phyloP scores from a whole-genome alignment of 1,140 invertebrate species.

The Vanessa atalanta region DNA sequence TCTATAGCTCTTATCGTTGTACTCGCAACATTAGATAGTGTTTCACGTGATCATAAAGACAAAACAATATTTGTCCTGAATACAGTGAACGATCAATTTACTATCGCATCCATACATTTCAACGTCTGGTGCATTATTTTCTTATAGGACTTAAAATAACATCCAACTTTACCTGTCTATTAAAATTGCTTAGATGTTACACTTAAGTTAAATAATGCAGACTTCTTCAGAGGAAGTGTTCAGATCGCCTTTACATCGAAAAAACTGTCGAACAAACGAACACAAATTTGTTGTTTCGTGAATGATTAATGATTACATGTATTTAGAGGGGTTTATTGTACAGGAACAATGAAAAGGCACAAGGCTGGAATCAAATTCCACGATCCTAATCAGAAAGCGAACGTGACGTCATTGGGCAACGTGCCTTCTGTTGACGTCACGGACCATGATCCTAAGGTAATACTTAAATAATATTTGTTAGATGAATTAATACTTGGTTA shows the following conservation, averaged over 20 bases:
- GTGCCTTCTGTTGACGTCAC: conserved; percentile 58
- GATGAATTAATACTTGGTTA: too few relatives aligned
- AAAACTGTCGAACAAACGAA: too few relatives aligned
- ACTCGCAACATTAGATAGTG: background rate
- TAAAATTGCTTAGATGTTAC: too few relatives aligned
- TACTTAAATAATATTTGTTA: background rate
- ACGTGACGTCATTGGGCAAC: conserved; percentile 55
- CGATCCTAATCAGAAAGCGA: conserved; percentile 56
- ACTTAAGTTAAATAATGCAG: too few relatives aligned
- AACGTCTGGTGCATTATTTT: too few relatives aligned
- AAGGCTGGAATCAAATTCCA: conserved; percentile 72
- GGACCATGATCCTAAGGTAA: conserved; percentile 72
- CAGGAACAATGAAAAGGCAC: conserved; percentile 70
- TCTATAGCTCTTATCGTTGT: conserved; percentile 1
- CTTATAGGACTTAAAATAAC: too few relatives aligned
- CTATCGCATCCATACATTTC: too few relatives aligned
- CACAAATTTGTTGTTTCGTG: too few relatives aligned
- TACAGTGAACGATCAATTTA: background rate
- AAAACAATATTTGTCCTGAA: background rate
- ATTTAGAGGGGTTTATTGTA: background rate
- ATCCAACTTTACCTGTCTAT: too few relatives aligned
- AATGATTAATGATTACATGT: background rate
- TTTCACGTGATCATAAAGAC: background rate
- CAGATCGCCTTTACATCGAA: too few relatives aligned
- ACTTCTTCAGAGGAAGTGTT: too few relatives aligned